Evolutionary conservation across 1,140 invertebrate species (phyloP).

Genomic region (Trigoniulus corallinus): DNA sequence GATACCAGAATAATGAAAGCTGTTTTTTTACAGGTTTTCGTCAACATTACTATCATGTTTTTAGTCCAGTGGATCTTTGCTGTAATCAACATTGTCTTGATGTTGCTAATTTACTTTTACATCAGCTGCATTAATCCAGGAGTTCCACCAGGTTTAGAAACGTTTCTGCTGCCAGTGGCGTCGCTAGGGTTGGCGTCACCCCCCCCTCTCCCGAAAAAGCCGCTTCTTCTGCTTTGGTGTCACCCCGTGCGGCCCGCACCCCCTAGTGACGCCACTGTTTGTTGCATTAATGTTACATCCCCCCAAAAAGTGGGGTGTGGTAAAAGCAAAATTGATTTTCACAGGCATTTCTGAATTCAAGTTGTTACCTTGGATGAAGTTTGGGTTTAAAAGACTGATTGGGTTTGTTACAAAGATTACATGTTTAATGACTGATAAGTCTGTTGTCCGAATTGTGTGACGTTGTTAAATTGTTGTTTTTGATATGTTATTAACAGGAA

Average conservation of each 20-base stretch:
- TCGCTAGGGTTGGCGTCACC: too few relatives aligned
- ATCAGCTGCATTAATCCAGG: conserved; percentile 86
- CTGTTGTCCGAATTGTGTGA: neutral
- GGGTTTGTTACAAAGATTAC: conserved; percentile 39
- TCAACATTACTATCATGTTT: conserved; percentile 81
- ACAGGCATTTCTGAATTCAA: conserved; percentile 61
- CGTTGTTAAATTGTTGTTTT: neutral
- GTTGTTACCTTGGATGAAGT: conserved; percentile 67
- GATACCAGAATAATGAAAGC: too few relatives aligned
- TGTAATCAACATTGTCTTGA: conserved; percentile 54
- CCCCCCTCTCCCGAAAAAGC: too few relatives aligned
- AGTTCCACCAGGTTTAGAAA: conserved; percentile 63
- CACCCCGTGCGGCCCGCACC: too few relatives aligned
- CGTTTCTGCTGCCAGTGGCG: too few relatives aligned
- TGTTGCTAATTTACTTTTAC: conserved; percentile 79
- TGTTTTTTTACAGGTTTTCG: conserved; percentile 42
- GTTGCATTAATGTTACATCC: too few relatives aligned
- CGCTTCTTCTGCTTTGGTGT: too few relatives aligned
- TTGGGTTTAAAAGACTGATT: conserved; percentile 49
- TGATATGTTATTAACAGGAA: conserved; percentile 12
- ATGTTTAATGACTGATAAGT: neutral
- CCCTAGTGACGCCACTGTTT: too few relatives aligned
- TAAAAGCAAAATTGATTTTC: conserved; percentile 12
- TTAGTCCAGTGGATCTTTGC: conserved; percentile 85
- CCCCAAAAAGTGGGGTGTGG: too few relatives aligned